Percentiles rank a stretch among this genome's conserved stretches.
Evolutionary conservation across 30 jellyfish, hydroid and myxozoan species (phyloP).

Genomic region (Pelagia noctiluca): DNA sequence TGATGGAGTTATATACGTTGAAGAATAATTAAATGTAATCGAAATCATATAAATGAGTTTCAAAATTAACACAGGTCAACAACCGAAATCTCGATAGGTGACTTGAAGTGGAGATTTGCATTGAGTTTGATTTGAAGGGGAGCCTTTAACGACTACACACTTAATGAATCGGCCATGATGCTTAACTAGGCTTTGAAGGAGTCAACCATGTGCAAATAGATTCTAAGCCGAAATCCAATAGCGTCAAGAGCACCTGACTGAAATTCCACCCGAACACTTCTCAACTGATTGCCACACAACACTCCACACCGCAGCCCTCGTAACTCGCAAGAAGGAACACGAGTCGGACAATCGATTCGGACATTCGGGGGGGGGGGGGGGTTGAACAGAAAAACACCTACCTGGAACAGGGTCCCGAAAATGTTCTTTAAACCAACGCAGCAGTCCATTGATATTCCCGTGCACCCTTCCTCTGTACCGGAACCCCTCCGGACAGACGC

Average conservation of each 20-base stretch:
- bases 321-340: too few relatives aligned
- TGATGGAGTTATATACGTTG: too few relatives aligned
- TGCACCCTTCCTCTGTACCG: conserved; percentile 97
- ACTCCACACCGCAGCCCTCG: too few relatives aligned
- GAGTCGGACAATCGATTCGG: too few relatives aligned
- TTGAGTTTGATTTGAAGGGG: too few relatives aligned
- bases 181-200: not conserved
- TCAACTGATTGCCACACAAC: too few relatives aligned
- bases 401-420: conserved; percentile 99
- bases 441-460: conserved; percentile 78
- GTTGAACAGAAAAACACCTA: not conserved
- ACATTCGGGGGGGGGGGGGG: not conserved
- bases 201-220: conserved; percentile 9
- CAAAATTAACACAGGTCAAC: too few relatives aligned
- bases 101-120: too few relatives aligned
- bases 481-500: conserved; percentile 96
- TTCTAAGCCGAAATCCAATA: not conserved
- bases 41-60: too few relatives aligned
- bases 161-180: not conserved
- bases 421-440: conserved; percentile 99
- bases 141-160: not conserved
- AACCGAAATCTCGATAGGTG: too few relatives aligned
- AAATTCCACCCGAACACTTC: too few relatives aligned
- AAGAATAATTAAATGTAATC: too few relatives aligned
- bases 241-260: not conserved